Conservation (phyloP, 2,888 invertebrate species). For the Latrodectus hesperus region DNA sequence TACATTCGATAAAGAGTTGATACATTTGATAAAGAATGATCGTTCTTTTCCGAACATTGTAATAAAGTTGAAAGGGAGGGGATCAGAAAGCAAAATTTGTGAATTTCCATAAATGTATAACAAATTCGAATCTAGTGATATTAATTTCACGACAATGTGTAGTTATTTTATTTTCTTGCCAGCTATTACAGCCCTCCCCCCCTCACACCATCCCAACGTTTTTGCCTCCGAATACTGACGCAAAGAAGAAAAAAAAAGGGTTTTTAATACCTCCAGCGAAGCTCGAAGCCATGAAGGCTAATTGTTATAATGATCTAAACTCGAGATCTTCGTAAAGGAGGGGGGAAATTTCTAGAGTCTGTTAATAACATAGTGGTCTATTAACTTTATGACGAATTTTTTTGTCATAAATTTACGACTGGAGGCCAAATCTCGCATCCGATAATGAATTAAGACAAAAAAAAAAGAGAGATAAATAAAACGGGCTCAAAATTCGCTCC, state of each 20-base stretch:
- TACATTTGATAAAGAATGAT: conserved; percentile 15
- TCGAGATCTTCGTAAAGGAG: conserved; percentile 17
- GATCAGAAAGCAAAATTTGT: conserved; percentile 32
- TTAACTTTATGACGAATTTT: conserved; percentile 68
- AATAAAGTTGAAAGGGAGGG: conserved; percentile 39
- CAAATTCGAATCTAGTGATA: conserved; percentile 49
- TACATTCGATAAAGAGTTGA: conserved; percentile 62
- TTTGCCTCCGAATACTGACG: background rate
- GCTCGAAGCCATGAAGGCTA: conserved; percentile 45
- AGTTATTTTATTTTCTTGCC: conserved; percentile 36
- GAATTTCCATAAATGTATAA: conserved; percentile 63
- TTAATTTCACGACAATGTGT: conserved; percentile 57
- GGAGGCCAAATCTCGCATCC: conserved; percentile 48
- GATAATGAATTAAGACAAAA: conserved; percentile 65
- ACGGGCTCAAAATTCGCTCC: conserved; percentile 49
- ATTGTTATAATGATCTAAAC: conserved; percentile 65
- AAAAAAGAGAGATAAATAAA: conserved; percentile 53
- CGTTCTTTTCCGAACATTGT: conserved; percentile 49
- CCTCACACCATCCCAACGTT: background rate
- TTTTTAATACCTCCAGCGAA: conserved; percentile 62
- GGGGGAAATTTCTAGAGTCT: conserved; percentile 49
- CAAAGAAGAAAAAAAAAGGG: conserved; percentile 8
- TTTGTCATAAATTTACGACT: conserved; percentile 48
- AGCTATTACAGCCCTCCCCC: conserved; percentile 32
- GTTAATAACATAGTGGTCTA: conserved; percentile 66